A percentile compares a stretch with the other conserved stretches of the same genome.
Evolutionary conservation across 2,113 vertebrate species (phyloP).

Genomic region (Rhinichthys klamathensis): DNA sequence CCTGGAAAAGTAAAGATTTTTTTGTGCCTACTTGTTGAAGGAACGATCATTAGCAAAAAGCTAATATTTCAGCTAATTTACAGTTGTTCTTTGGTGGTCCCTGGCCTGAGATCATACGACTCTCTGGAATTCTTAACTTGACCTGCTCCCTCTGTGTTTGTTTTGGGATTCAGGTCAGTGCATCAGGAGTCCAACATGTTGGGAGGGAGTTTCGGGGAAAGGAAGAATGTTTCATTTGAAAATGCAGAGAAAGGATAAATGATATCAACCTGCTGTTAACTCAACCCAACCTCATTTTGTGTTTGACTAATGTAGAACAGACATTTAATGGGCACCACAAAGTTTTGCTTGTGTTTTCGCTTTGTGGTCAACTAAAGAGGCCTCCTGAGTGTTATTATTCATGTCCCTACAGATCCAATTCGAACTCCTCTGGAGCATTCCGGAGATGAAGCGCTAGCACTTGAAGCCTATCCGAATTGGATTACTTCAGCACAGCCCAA

Average conservation of each 20-base stretch:
- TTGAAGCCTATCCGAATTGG: slow-evolving; percentile 59
- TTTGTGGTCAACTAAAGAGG: slow-evolving; percentile 61
- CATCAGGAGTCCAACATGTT: slow-evolving; percentile 61
- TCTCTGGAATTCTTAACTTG: slow-evolving; percentile 61
- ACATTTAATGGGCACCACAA: slow-evolving; percentile 41
- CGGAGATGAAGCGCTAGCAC: slow-evolving; percentile 54
- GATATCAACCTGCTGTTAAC: slow-evolving; percentile 23
- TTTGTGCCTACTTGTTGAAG: slow-evolving; percentile 75
- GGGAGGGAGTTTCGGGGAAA: slow-evolving; percentile 47
- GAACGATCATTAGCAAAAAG: slow-evolving; percentile 84
- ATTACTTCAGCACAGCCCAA: slow-evolving; percentile 55
- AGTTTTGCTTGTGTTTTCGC: slow-evolving; percentile 51
- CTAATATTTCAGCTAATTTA: slow-evolving; percentile 88
- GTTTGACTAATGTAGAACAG: slow-evolving; percentile 35
- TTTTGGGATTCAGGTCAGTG: slow-evolving; percentile 67
- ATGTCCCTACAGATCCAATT: slow-evolving; percentile 63
- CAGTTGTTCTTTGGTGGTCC: slow-evolving; percentile 86
- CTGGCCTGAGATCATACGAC: slow-evolving; percentile 63
- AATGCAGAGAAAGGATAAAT: background rate
- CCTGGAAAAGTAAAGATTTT: slow-evolving; percentile 35
- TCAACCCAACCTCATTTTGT: slow-evolving; percentile 13
- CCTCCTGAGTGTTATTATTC: slow-evolving; percentile 62
- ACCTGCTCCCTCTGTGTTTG: slow-evolving; percentile 64
- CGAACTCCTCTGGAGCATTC: slow-evolving; percentile 64
- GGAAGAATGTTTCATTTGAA: background rate